These are phyloP conservation scores for Mormoops blainvillei DNA, from an alignment of 2,113 vertebrate species.

Conservation along the genomic window DNA sequence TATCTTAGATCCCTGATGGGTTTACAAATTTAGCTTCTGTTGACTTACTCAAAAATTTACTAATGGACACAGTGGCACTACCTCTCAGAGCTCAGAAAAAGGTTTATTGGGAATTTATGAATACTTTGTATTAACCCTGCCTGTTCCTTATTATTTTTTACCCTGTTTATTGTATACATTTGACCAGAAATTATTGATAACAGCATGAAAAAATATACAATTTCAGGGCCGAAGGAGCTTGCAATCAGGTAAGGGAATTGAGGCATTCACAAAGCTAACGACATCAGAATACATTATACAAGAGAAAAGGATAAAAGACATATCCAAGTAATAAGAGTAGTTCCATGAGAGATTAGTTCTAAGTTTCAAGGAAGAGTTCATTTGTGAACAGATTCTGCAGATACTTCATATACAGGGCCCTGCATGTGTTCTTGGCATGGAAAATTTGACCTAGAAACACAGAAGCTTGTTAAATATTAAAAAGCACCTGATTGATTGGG, in stretches of 20 bases:
- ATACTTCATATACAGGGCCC: background rate
- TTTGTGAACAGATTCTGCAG: background rate
- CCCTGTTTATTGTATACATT: background rate
- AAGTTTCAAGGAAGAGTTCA: background rate
- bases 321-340: background rate
- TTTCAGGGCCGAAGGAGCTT: background rate
- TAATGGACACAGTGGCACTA: background rate
- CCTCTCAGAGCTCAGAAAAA: background rate
- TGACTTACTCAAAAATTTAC: background rate
- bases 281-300: background rate
- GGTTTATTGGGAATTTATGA: background rate
- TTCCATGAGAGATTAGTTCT: background rate
- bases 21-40: background rate
- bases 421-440: background rate
- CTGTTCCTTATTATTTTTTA: background rate
- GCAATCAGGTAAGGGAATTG: background rate
- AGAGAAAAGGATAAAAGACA: background rate
- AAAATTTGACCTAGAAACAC: background rate
- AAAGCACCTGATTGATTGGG: background rate
- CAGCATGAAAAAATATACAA: background rate
- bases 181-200: background rate
- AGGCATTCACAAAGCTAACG: background rate
- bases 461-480: background rate
- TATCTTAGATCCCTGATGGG: background rate
- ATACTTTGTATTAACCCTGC: background rate